Base-by-base conservation (phyloP, 2,888 invertebrate species). In the Ophraella communa region DNA sequence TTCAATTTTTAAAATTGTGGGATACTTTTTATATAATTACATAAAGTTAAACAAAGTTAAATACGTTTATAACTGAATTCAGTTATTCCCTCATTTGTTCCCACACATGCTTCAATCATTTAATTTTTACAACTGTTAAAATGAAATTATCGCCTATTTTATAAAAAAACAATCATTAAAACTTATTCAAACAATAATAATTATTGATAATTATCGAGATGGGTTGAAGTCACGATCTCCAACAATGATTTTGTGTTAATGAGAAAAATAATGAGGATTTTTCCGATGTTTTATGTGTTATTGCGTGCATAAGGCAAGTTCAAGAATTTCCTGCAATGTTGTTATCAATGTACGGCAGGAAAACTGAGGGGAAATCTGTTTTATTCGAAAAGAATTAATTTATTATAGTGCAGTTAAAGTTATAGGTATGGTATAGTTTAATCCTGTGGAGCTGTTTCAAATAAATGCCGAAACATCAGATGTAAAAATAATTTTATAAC, bases 121-220 rank as follows among this genome's bases (percentile, higher is more conserved):
- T 42, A 44, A 42, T 55, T 55, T 55, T 27, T 39, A 27, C 39
- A 56, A 56, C 27, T 7, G 27, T 33, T 52, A 60, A 52, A 60
- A 52, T 60, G 18, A 52, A 60, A 60, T 52, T 60, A 60, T 52
- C 59, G 44, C 59, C 27, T 52, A n/a, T n/a, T 23, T 52, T 35
- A 30, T 58, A 60, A 60, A 52, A 33, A 52, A 60, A 52, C n/a
- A n/a, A 60, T 60, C 52, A 60, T 60, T 60, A 60, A 51, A 45
- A 39, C 58, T 14, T 33, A 51, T 51, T 51, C 51, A 49, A 51
- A 59, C 58, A 59, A 59, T 59, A 21, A 45, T 45, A 45, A 45
- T 45, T 45, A n/a, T 45, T 5, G 20, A 45, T 45, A 59, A 59
- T 59, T 59, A 57, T 27, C 17, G n/a, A 30, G 4, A 7, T 45